Evolutionary conservation across 2,797 vertebrate species (phyloP).

Genomic region (Chelon auratus): DNA sequence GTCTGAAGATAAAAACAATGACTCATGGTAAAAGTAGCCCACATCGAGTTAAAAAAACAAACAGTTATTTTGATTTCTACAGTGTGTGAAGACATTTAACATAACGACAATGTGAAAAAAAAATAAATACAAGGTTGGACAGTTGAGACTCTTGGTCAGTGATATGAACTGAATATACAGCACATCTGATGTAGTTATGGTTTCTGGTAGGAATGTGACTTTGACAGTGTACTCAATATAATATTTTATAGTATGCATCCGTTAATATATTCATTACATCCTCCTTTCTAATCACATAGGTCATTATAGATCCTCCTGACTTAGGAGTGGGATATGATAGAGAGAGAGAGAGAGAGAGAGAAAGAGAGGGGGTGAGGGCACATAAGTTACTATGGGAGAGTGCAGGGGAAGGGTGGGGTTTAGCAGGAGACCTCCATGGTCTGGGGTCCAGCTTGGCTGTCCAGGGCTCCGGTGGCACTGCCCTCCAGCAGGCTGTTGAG

Average conservation of each 20-base stretch:
- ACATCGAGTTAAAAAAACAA: slow-evolving; percentile 20
- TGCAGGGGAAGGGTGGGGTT: slow-evolving; percentile 50
- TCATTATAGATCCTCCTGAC: slow-evolving; percentile 72
- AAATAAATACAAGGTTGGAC: slow-evolving; percentile 72
- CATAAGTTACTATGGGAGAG: slow-evolving; percentile 74
- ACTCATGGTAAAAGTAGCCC: slow-evolving; percentile 28
- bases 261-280: slow-evolving; percentile 79
- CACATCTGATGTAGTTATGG: slow-evolving; percentile 58
- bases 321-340: slow-evolving; percentile 44
- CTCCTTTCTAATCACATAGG: slow-evolving; percentile 77
- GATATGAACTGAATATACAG: slow-evolving; percentile 61
- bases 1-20: slow-evolving; percentile 32
- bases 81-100: slow-evolving; percentile 45
- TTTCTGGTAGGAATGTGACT: slow-evolving; percentile 68
- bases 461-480: slow-evolving; percentile 82
- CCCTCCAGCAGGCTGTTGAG: slow-evolving; percentile 90
- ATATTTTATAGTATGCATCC: slow-evolving; percentile 77
- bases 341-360: slow-evolving; percentile 31
- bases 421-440: slow-evolving; percentile 98
- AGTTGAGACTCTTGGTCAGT: slow-evolving; percentile 34
- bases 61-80: slow-evolving; percentile 43
- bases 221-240: slow-evolving; percentile 70
- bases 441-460: slow-evolving; percentile 88
- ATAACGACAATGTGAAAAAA: slow-evolving; percentile 57
- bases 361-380: slow-evolving; percentile 36